Evolutionary conservation across 2,888 invertebrate genomes (phyloP).

Genomic region (Athalia circularis): DNA sequence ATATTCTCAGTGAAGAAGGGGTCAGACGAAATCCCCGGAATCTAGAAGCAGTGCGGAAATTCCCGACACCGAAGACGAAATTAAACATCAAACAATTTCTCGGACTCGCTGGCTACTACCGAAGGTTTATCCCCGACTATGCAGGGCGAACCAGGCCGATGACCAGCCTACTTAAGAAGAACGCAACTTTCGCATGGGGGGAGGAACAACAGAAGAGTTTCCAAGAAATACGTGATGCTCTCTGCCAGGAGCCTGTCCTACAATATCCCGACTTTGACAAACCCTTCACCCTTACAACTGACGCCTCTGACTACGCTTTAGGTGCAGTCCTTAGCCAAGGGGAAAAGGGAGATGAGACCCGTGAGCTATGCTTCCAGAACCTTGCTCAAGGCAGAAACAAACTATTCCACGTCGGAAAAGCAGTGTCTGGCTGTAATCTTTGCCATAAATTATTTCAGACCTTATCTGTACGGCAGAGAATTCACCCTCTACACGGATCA

Average conservation of each 20-base stretch:
- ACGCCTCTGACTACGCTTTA: neutral
- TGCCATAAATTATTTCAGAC: too few relatives aligned
- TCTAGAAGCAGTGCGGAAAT: neutral
- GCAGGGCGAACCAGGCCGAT: neutral
- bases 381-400: too few relatives aligned
- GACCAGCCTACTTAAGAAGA: neutral
- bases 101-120: neutral
- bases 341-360: too few relatives aligned
- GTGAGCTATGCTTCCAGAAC: too few relatives aligned
- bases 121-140: neutral
- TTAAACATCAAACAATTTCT: neutral
- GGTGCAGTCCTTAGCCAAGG: too few relatives aligned
- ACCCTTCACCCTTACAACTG: neutral
- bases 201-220: neutral
- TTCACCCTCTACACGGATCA: too few relatives aligned
- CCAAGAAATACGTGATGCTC: neutral
- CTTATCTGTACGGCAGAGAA: too few relatives aligned
- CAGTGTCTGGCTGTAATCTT: too few relatives aligned
- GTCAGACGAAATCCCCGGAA: neutral
- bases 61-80: neutral
- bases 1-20: neutral
- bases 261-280: neutral
- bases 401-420: too few relatives aligned
- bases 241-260: neutral
- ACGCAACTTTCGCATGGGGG: neutral